phyloP scores from a whole-genome alignment of 2,113 vertebrate species.

The Alexandromys fortis region DNA sequence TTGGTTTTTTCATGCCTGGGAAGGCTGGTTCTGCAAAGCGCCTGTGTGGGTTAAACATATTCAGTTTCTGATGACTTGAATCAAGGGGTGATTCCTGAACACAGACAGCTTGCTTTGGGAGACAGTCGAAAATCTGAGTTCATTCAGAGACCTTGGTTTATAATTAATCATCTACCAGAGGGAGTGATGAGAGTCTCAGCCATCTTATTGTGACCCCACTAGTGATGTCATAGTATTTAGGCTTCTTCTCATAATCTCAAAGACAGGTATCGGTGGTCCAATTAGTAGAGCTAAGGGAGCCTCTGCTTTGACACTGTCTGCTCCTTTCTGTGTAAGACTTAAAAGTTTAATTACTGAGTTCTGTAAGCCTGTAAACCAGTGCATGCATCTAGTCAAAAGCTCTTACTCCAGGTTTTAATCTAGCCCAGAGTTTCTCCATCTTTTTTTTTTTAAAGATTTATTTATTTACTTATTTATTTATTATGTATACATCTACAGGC shows the following conservation, averaged over 20 bases:
- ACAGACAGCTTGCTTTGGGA: conserved; percentile 67
- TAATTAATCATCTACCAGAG: conserved; percentile 80
- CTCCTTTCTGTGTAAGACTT: conserved; percentile 43
- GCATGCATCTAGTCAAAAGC: conserved; percentile 51
- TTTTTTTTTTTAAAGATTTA: no score
- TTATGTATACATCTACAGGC: no score
- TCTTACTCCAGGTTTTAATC: conserved; percentile 38
- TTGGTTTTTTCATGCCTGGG: conserved; percentile 76
- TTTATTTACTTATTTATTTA: no score
- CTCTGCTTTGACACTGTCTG: conserved; percentile 36
- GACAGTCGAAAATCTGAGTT: conserved; percentile 75
- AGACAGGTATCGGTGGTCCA: conserved; percentile 64
- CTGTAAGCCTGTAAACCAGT: conserved; percentile 45
- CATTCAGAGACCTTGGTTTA: conserved; percentile 76
- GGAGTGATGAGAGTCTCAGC: conserved; percentile 73
- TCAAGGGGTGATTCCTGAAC: conserved; percentile 73
- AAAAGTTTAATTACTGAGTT: conserved; percentile 70
- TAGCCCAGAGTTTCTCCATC: not conserved
- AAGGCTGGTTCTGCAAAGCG: conserved; percentile 76
- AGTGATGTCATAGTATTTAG: conserved; percentile 62
- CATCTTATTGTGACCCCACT: conserved; percentile 76
- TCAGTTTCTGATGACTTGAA: conserved; percentile 72
- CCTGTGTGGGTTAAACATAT: conserved; percentile 74
- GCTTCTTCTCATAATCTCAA: conserved; percentile 74
- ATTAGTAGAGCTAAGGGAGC: not conserved